phyloP scores from a whole-genome alignment of 2,797 vertebrate genomes.

The Harpagifer antarcticus region DNA sequence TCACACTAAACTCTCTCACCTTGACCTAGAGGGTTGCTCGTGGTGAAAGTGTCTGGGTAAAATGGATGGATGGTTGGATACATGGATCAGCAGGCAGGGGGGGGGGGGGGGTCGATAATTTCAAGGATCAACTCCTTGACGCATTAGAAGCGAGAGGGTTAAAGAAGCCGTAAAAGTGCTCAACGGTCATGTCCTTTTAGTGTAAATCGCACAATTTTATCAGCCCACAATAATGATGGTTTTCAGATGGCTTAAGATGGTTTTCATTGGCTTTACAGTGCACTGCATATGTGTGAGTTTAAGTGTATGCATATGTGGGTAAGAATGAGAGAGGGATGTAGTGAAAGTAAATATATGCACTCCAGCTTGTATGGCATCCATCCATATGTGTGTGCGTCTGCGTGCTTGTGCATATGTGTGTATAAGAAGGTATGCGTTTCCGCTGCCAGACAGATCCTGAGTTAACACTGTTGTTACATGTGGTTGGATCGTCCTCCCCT shows the following conservation, averaged over 20 bases:
- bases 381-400: constrained; percentile 55
- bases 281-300: constrained; percentile 55
- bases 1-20: constrained; percentile 75
- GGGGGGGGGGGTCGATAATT: constrained; percentile 41
- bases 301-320: constrained; percentile 69
- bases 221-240: constrained; percentile 59
- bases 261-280: constrained; percentile 43
- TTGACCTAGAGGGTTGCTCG: constrained; percentile 74
- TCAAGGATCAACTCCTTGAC: constrained; percentile 62
- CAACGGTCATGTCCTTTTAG: constrained; percentile 59
- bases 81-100: constrained; percentile 59
- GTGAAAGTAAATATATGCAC: constrained; percentile 69
- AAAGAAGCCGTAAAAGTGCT: constrained; percentile 65
- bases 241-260: constrained; percentile 66
- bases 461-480: constrained; percentile 87
- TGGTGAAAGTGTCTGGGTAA: constrained; percentile 51
- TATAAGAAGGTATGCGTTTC: constrained; percentile 75
- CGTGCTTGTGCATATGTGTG: constrained; percentile 68
- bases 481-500: constrained; percentile 80
- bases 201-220: constrained; percentile 64
- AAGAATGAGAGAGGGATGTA: constrained; percentile 53
- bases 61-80: constrained; percentile 63
- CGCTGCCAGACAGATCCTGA: constrained; percentile 81
- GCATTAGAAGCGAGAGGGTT: constrained; percentile 63
- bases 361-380: constrained; percentile 52